Evolutionary conservation across 2,113 vertebrate genomes (phyloP), one percentile per base, ranked within the genome.

Genomic region (Hypocryptadius cinnamomeus): DNA sequence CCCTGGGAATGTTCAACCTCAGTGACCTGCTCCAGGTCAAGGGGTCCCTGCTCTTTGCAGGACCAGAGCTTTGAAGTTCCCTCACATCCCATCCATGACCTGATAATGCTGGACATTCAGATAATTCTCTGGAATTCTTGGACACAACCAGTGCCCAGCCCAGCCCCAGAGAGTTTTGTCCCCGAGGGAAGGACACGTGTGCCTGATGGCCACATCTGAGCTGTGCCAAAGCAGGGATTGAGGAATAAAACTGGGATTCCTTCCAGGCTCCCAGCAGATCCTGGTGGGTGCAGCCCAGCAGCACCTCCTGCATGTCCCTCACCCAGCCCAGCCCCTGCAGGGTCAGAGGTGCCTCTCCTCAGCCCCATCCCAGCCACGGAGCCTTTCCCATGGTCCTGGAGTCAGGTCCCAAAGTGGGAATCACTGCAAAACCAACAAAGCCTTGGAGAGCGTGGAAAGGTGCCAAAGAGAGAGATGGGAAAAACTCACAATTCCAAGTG

Each of bases 331-430:
- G 64, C 19, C 50, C 50, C 77, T 30, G 63, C 25, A 37, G 81
- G 31, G 9, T 3, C 37, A 51, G 51, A 1, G 6, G 3, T 40
- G 47, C 47, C 77, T 45, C 54, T 45, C 3, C 73, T 48, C 84
- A 74, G 65, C 87, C 79, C 2, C 91, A 74, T 31, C 10, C 3
- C 90, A 51, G 85, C 77, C 64, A 13, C 21, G 10, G 64, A 79
- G 78, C 8, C 92, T 95, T 95, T 95, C 96, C 90, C 95, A 90
- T 83, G 93, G 82, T 88, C 93, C 79, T 40, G 79, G 65, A 94
- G 94, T 73, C 93, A 78, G 50, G 23, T 7, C 85, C 89, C 68
- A 25, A 85, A 45, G 88, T 8, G 66, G 91, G 83, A 95, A 93
- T 93, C 79, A 13, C 76, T n/a, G 77, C 51, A 86, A 83, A 96